These are phyloP conservation scores for Beroe forskalii DNA, from an alignment of 37 sponge, comb jelly and placozoan species.

Conservation along the genomic window DNA sequence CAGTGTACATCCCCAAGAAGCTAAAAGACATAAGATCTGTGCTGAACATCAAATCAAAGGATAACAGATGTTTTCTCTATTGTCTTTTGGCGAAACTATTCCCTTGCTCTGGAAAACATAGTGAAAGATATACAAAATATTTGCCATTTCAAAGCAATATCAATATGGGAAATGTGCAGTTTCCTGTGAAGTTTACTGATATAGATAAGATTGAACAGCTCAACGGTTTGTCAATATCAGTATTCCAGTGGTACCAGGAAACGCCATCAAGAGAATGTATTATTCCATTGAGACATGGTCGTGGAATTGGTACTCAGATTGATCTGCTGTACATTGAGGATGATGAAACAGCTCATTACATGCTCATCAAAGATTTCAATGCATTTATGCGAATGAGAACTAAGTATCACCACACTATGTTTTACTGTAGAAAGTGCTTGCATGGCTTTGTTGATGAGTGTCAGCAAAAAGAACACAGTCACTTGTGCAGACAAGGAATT, in stretches of 20 bases:
- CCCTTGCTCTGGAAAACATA: background rate
- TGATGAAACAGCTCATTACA: background rate
- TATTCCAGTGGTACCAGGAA: conserved; percentile 9
- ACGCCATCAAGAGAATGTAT: conserved; percentile 15
- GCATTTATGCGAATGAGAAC: conserved; percentile 35
- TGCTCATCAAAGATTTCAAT: background rate
- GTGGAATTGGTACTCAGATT: conserved; percentile 6
- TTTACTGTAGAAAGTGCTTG: conserved; percentile 31
- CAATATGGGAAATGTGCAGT: conserved; percentile 19
- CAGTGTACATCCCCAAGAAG: background rate
- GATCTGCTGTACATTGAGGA: conserved; percentile 29
- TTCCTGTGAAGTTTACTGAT: conserved; percentile 18
- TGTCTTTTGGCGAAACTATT: background rate
- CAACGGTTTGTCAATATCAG: background rate
- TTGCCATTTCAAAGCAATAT: background rate
- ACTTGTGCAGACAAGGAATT: conserved; percentile 10
- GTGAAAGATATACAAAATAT: background rate
- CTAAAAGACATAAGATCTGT: background rate
- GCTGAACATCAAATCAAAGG: conserved; percentile 9
- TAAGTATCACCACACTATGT: conserved; percentile 30
- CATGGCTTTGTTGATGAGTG: background rate
- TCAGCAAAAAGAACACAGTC: background rate
- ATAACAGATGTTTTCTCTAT: conserved; percentile 10
- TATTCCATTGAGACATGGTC: conserved; percentile 28
- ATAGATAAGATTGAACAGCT: background rate